Evolutionary conservation across 2,888 invertebrate species (phyloP).

Genomic region (Herminia tarsipennalis): DNA sequence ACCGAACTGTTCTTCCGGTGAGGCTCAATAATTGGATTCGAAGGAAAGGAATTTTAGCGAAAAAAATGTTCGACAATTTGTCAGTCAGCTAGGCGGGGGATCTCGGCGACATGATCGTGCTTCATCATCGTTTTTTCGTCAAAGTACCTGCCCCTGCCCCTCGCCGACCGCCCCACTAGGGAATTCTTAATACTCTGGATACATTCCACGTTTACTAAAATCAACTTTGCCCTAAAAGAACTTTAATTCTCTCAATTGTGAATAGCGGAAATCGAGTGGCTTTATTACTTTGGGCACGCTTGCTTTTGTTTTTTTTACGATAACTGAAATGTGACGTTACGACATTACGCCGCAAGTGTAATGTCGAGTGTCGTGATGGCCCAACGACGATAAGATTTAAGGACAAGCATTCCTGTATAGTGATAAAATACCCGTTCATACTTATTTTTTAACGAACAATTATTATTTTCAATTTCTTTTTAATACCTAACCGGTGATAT

Average conservation of each 20-base stretch:
- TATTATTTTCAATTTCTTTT: not conserved
- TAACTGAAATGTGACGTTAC: conserved; percentile 69
- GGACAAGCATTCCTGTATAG: conserved; percentile 23
- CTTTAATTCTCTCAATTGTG: conserved; percentile 75
- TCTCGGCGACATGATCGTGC: conserved; percentile 73
- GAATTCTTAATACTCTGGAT: conserved; percentile 76
- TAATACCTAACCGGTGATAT: not conserved
- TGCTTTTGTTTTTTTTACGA: conserved; percentile 74
- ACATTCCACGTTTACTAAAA: conserved; percentile 69
- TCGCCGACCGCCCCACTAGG: conserved; percentile 54
- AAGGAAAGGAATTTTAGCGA: conserved; percentile 72
- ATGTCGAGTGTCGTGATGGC: conserved; percentile 59
- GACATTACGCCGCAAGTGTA: conserved; percentile 62
- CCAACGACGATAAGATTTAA: conserved; percentile 52
- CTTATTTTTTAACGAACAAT: not conserved
- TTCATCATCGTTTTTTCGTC: conserved; percentile 79
- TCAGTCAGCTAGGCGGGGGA: conserved; percentile 72
- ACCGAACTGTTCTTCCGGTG: conserved; percentile 59
- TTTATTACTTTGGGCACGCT: conserved; percentile 73
- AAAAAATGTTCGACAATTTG: conserved; percentile 79
- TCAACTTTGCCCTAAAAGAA: conserved; percentile 71
- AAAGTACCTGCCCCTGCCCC: conserved; percentile 63
- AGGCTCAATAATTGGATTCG: conserved; percentile 76
- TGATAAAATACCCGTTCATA: conserved; percentile 39
- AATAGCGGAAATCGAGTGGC: conserved; percentile 73